These are phyloP conservation scores for Clitarchus hookeri DNA, from an alignment of 2,888 invertebrate species.

Conservation along the genomic window DNA sequence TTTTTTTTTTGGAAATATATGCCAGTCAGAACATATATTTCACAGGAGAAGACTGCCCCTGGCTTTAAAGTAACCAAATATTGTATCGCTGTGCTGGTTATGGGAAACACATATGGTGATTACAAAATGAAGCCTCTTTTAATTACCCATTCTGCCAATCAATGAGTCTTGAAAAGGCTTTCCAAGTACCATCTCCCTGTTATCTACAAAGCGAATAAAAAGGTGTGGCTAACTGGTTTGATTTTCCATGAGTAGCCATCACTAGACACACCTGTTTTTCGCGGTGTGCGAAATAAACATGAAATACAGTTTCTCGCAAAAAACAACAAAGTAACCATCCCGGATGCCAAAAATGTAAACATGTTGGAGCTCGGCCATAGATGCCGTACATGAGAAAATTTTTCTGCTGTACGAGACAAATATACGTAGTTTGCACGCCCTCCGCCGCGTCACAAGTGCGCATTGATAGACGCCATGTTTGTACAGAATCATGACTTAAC, in stretches of 20 bases:
- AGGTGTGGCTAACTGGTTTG: slow-evolving; percentile 19
- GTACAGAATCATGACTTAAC: too few species aligned
- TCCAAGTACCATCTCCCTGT: neutral
- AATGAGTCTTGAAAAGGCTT: neutral
- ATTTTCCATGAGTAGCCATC: neutral
- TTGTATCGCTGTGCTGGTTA: neutral
- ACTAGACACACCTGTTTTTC: too few species aligned
- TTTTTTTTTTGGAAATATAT: neutral
- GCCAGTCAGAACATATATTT: neutral
- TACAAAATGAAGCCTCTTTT: slow-evolving; percentile 26
- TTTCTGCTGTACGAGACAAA: too few species aligned
- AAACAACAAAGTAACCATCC: too few species aligned
- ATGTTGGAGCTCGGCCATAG: too few species aligned
- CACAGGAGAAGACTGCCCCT: neutral
- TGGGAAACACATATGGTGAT: slow-evolving; percentile 24
- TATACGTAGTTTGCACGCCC: too few species aligned
- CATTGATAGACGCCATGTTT: too few species aligned
- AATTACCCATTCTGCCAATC: slow-evolving; percentile 16
- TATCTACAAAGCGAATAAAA: slow-evolving; percentile 20
- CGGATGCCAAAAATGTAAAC: too few species aligned
- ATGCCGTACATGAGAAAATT: too few species aligned
- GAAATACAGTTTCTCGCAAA: too few species aligned
- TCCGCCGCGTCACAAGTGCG: too few species aligned
- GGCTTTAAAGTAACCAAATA: slow-evolving; percentile 28
- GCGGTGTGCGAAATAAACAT: too few species aligned